Evolutionary conservation across 2,113 vertebrate genomes (phyloP).

Genomic region (Drymodes brunneopygia): DNA sequence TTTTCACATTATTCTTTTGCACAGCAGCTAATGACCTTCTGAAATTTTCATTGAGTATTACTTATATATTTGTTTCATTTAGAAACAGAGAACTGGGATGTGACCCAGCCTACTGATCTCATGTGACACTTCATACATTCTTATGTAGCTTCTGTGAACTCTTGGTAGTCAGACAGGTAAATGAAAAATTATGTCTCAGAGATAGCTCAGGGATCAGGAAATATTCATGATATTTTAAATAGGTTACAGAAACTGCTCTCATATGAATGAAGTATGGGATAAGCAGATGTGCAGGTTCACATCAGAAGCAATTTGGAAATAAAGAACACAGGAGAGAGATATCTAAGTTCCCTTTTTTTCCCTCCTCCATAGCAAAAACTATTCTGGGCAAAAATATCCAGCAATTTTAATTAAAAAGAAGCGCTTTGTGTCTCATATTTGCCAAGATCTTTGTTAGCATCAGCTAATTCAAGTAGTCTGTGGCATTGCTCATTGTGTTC

Average conservation of each 20-base stretch:
- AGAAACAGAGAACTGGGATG: background rate
- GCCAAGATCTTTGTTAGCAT: background rate
- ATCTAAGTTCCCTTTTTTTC: background rate
- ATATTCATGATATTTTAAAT: background rate
- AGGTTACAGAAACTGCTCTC: background rate
- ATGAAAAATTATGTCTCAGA: background rate
- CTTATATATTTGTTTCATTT: background rate
- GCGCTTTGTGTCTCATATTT: background rate
- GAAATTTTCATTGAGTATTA: background rate
- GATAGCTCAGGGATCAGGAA: background rate
- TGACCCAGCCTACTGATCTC: background rate
- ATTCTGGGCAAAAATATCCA: background rate
- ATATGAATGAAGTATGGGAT: background rate
- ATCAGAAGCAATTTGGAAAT: background rate
- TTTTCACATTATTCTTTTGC: background rate
- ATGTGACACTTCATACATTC: background rate
- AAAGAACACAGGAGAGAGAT: background rate
- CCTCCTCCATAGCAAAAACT: background rate
- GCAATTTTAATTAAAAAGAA: background rate
- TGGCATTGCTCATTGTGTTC: background rate
- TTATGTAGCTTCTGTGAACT: background rate
- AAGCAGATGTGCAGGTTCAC: background rate
- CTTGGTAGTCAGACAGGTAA: background rate
- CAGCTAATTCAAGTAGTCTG: background rate
- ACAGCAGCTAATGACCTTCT: background rate